Conservation (phyloP, 2,797 vertebrate genomes). For the Gallinago solitaria region DNA sequence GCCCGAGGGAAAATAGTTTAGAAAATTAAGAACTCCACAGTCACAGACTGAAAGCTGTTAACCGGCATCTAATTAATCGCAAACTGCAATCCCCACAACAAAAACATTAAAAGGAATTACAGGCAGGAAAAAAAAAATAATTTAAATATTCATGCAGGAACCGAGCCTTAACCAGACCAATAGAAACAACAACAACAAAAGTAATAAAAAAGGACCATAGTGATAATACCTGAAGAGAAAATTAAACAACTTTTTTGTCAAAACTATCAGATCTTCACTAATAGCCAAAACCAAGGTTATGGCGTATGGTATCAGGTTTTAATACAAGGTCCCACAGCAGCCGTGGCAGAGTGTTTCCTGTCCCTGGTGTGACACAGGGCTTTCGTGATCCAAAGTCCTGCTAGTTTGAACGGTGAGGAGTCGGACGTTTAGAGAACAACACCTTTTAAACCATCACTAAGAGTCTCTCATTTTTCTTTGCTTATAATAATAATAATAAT, state of each 20-base stretch:
- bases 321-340: background rate
- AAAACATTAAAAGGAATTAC: background rate
- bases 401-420: background rate
- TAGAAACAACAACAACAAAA: background rate
- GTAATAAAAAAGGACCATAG: background rate
- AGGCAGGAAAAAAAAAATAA: background rate
- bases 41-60: background rate
- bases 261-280: no score
- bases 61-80: background rate
- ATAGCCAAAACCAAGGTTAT: no score
- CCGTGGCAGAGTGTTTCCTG: background rate
- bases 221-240: background rate
- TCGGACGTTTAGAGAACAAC: background rate
- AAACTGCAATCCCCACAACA: background rate
- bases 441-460: background rate
- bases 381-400: background rate
- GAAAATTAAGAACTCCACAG: conserved; percentile 19
- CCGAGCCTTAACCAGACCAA: background rate
- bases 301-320: no score
- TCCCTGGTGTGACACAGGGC: no score
- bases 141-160: background rate
- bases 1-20: background rate
- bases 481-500: no score
- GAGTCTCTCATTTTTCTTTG: background rate
- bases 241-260: background rate